Evolutionary conservation across 2,113 vertebrate genomes (phyloP).

Genomic region (Colinus virginianus): DNA sequence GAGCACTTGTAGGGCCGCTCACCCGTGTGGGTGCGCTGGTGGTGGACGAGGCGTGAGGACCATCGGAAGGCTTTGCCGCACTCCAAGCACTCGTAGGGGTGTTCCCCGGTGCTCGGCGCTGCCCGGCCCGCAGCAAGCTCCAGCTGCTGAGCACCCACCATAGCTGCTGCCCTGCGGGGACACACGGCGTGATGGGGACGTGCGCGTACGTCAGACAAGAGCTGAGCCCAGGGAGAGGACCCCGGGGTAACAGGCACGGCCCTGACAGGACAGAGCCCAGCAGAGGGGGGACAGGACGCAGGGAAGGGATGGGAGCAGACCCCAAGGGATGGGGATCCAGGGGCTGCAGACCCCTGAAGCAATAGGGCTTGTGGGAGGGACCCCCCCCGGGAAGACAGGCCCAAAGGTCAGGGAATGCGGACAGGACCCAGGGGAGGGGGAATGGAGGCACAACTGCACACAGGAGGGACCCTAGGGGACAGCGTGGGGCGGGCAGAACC

Average conservation of each 20-base stretch:
- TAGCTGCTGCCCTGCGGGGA: constrained; percentile 43
- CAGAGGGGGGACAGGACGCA: neutral
- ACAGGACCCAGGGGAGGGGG: too few species aligned
- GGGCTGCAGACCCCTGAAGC: too few species aligned
- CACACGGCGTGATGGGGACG: neutral
- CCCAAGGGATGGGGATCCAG: neutral
- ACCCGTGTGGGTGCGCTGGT: constrained; percentile 91
- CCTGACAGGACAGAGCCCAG: neutral
- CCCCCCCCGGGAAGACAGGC: too few species aligned
- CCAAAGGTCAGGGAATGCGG: too few species aligned
- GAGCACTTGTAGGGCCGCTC: constrained; percentile 88
- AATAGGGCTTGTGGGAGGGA: too few species aligned
- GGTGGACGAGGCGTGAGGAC: constrained; percentile 70
- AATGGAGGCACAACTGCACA: too few species aligned
- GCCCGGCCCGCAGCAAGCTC: constrained; percentile 49
- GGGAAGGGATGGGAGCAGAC: neutral
- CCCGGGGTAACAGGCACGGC: neutral
- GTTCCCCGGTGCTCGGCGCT: constrained; percentile 74
- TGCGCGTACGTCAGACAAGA: neutral
- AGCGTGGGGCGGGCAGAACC: too few species aligned
- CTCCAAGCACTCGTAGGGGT: constrained; percentile 90
- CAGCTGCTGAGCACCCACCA: constrained; percentile 73
- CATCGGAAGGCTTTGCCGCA: constrained; percentile 56
- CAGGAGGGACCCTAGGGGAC: too few species aligned
- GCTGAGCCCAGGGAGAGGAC: neutral